A percentile compares a stretch with the other conserved stretches of the same genome.
These are phyloP conservation scores for Panulirus ornatus DNA, from an alignment of 1,140 invertebrate species.

Conservation along the genomic window DNA sequence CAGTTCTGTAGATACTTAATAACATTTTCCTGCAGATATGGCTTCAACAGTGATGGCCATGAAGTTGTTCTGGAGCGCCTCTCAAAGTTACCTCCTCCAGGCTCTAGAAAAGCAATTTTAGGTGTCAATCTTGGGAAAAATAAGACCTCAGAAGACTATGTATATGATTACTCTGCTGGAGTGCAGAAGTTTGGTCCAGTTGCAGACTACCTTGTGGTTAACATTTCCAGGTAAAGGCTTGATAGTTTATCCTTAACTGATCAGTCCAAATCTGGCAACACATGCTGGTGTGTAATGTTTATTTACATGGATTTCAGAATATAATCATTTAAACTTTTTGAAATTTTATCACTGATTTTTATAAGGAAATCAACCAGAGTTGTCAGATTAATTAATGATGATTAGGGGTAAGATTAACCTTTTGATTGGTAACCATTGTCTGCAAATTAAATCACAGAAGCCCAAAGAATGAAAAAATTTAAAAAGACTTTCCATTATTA, in stretches of 20 bases:
- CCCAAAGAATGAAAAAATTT: too few species aligned
- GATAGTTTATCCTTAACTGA: too few species aligned
- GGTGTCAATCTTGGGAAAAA: conserved; percentile 98
- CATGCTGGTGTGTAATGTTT: background rate
- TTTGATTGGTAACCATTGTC: too few species aligned
- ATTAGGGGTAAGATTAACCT: too few species aligned
- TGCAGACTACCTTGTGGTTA: conserved; percentile 94
- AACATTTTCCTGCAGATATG: conserved; percentile 82
- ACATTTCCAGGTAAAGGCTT: conserved; percentile 88
- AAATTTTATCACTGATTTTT: too few species aligned
- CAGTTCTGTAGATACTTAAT: too few species aligned
- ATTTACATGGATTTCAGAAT: background rate
- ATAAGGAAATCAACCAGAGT: too few species aligned
- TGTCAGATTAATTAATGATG: too few species aligned
- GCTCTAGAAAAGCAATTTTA: conserved; percentile 78
- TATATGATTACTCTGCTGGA: conserved; percentile 90
- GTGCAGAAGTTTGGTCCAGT: conserved; percentile 86
- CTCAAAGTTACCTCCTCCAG: conserved; percentile 77
- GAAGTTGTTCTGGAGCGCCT: conserved; percentile 81
- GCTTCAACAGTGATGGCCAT: conserved; percentile 98
- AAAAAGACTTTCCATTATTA: too few species aligned
- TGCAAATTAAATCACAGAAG: too few species aligned
- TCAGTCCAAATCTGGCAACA: too few species aligned
- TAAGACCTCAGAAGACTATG: conserved; percentile 87
- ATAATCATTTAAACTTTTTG: background rate